Base-by-base conservation (phyloP, 2,797 vertebrate species). In the Phataginus tricuspis region DNA sequence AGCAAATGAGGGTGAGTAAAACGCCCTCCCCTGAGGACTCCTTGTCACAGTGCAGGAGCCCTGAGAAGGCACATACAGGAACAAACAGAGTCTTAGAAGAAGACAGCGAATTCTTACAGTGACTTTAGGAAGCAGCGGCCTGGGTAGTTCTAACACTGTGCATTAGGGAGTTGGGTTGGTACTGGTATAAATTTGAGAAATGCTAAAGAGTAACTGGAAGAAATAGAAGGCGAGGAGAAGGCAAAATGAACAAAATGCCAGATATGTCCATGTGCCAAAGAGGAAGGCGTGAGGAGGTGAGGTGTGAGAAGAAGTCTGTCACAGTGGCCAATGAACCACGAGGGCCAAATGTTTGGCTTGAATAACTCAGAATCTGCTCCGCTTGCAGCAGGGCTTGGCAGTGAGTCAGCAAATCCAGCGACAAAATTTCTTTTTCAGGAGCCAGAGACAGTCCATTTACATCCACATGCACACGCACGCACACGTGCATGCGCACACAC, bases 371-470 rank as follows among this genome's bases (percentile, higher is more conserved):
- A 97, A 94, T 97, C 87, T 94, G 88, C 96, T 96, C 91, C 78
- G 94, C 91, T 92, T 93, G 57, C 57, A 74, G 90, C 66, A 84
- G 87, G 82, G 66, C 59, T 96, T 97, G 97, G 97, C 97, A 92
- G 92, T 96, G 90, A 97, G 78, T 97, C 94, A 97, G 92, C 94
- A 97, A 87, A 94, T 93, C 80, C 87, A 94, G 83, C 91, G 78
- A 92, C 83, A 97, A 92, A 95, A 94, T 91, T 97, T 94, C 93
- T 96, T 93, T 97, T 96, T 96, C 86, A 97, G 95, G 86, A 97
- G 89, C 63, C 92, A 94, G 27, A 97, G 96, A 94, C 55, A 95
- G 95, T 82, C 78, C 95, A 96, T 95, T 97, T 77, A 96, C 87
- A 95, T 51, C 96, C 64, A 78, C 45, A 53, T 19, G n/a, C 8